A percentile compares a stretch with the other conserved stretches of the same genome.
These are phyloP conservation scores for Notiomystis cincta DNA, from an alignment of 2,113 vertebrate species.

Conservation along the genomic window DNA sequence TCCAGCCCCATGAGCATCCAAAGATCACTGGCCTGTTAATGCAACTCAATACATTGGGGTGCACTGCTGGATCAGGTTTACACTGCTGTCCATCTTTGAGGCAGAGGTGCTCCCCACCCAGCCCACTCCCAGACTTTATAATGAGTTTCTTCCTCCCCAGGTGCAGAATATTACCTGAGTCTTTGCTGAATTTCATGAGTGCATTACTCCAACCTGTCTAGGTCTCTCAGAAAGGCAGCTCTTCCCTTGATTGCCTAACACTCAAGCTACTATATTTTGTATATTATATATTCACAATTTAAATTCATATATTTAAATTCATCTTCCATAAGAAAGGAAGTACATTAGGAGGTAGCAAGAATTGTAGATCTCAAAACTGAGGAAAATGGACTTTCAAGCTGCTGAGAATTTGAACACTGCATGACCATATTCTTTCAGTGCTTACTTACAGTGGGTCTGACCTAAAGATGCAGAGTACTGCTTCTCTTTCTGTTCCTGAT, in stretches of 20 bases:
- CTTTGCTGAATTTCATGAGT: not conserved
- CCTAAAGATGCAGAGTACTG: not conserved
- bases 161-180: not conserved
- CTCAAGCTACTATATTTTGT: not conserved
- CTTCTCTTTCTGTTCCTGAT: not conserved
- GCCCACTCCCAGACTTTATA: not conserved
- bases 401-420: not conserved
- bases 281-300: not conserved
- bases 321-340: not conserved
- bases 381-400: not conserved
- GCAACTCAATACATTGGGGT: not conserved
- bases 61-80: not conserved
- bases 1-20: not conserved
- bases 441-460: not conserved
- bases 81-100: not conserved
- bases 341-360: not conserved
- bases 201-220: not conserved
- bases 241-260: not conserved
- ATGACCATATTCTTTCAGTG: not conserved
- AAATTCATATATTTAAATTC: not conserved
- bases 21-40: not conserved
- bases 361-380: not conserved
- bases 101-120: not conserved
- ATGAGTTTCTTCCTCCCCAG: not conserved
- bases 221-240: not conserved